Percentiles rank a stretch among this genome's conserved stretches.
phyloP scores from a whole-genome alignment of 2,797 vertebrate genomes.

The Acanthurus tractus region DNA sequence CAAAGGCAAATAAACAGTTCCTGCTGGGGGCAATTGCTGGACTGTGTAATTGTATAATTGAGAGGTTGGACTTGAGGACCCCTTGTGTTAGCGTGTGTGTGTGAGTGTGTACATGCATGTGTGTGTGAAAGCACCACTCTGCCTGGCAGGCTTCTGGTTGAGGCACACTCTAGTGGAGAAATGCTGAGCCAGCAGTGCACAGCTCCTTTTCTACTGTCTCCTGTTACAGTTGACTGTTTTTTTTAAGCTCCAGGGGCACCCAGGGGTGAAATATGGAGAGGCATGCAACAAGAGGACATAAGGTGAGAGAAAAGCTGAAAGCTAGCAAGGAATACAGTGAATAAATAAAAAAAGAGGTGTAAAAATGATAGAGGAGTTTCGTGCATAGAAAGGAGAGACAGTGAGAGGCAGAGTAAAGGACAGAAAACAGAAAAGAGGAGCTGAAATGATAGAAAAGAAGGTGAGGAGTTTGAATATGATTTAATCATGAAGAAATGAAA shows the following conservation, averaged over 20 bases:
- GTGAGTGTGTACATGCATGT: slow-evolving; percentile 21
- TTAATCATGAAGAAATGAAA: slow-evolving; percentile 9
- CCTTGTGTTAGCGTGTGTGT: slow-evolving; percentile 37
- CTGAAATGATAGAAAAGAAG: slow-evolving; percentile 23
- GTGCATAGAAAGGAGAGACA: slow-evolving; percentile 11
- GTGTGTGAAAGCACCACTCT: slow-evolving; percentile 39
- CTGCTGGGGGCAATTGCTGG: slow-evolving; percentile 77
- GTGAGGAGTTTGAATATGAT: slow-evolving; percentile 11
- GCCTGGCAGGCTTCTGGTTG: slow-evolving; percentile 67
- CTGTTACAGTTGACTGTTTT: slow-evolving; percentile 76
- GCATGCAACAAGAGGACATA: slow-evolving; percentile 69
- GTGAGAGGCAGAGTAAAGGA: slow-evolving; percentile 13
- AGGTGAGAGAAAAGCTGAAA: slow-evolving; percentile 49
- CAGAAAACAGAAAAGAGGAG: slow-evolving; percentile 31
- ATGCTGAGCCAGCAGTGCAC: slow-evolving; percentile 79
- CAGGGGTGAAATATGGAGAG: slow-evolving; percentile 79
- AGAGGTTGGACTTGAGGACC: slow-evolving; percentile 75
- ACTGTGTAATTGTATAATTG: slow-evolving; percentile 84
- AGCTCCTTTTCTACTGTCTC: slow-evolving; percentile 77
- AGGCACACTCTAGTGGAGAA: slow-evolving; percentile 72
- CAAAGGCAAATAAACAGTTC: slow-evolving; percentile 80
- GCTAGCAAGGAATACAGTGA: slow-evolving; percentile 23
- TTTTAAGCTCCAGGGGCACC: slow-evolving; percentile 79
- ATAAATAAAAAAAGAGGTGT: slow-evolving; percentile 32
- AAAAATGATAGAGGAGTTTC: slow-evolving; percentile 17